Evolutionary conservation across 2,797 vertebrate species (phyloP), one percentile per base, ranked within the genome.

Genomic region (Amniataba percoides): DNA sequence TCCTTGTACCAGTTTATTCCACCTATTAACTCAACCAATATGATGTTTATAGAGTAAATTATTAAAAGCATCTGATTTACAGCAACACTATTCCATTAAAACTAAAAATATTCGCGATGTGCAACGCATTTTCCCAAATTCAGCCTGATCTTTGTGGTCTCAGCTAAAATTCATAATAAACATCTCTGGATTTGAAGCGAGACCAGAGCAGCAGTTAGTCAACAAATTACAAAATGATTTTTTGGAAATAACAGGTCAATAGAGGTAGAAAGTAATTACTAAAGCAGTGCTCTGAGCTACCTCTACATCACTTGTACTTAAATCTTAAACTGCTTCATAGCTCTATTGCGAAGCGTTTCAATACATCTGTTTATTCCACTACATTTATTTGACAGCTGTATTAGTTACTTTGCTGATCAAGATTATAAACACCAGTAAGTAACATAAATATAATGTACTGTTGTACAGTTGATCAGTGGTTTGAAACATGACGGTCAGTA

Each of bases 31-130:
- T 18, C 7, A 40, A 60, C 16, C 9, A 12, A 23, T 15, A 56
- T 64, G 11, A 43, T 13, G 6, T 11, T 48, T 67, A n/a, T 4
- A 31, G 25, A 68, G 25, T 39, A 18, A 68, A 67, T 52, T 52
- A 71, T 39, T 36, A 43, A 75, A 65, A n/a, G n/a, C n/a, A n/a
- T n/a, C n/a, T n/a, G n/a, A n/a, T n/a, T 74, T 58, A 42, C 5
- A 2, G 12, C 31, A 56, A 21, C 2, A 27, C 39, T 23, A 16
- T 66, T 62, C 55, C n/a, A 52, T 64, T 13, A 69, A 31, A 64
- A 31, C 27, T 31, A 31, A 31, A 31, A 31, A 31, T 31, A 31
- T 31, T 31, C 27, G 3, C 27, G 27, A 31, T 31, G 7, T 34
- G 51, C 49, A n/a, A 7, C 21, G 60, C 0, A 3, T 42, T 16